Evolutionary conservation across 2,797 vertebrate species (phyloP), one percentile per base, ranked within the genome.

Genomic region (Chrysocyon brachyurus): DNA sequence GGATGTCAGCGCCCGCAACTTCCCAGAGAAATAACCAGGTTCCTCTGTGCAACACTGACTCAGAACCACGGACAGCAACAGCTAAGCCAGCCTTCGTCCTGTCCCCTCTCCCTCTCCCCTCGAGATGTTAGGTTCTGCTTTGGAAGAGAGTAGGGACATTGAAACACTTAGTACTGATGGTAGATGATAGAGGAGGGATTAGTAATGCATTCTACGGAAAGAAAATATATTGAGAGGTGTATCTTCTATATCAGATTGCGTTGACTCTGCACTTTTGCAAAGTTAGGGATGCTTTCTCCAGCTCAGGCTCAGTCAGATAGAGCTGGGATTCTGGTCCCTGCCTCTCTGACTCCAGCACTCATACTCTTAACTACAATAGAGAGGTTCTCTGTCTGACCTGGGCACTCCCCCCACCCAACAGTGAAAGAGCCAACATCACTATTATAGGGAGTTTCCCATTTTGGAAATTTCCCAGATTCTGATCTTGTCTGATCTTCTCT

Each of bases 381-480:
- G 63, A 84, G 31, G 6, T 31, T 64, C 12, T 78, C 24, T 22
- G 14, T 64, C 79, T 73, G 17, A 86, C 21, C 40, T 22, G 61
- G 54, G 22, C 11, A 46, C 6, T 46, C 40, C 40, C 40, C 40
- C 7, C 40, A 46, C 40, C 40, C 40, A 46, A 46, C 40, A 46
- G 12, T 3, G 56, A 63, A 91, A 79, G 40, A 94, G 14, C n/a
- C 12, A 56, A 6, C 0, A 0, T 64, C 49, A 36, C 10, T 28
- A 68, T 7, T 70, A 26, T 73, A 12, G 3, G 14, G 46, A 52
- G 11, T 40, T 63, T 56, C 33, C 46, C 8, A 46, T 6, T 36
- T 52, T 57, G 64, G 64, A 75, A 84, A 81, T 84, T 77, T 73
- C 79, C 59, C 79, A 91, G 46, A 82, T 83, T 81, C 61, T 85